Evolutionary conservation across 2,888 invertebrate species (phyloP).

Genomic region (Sipha maydis): DNA sequence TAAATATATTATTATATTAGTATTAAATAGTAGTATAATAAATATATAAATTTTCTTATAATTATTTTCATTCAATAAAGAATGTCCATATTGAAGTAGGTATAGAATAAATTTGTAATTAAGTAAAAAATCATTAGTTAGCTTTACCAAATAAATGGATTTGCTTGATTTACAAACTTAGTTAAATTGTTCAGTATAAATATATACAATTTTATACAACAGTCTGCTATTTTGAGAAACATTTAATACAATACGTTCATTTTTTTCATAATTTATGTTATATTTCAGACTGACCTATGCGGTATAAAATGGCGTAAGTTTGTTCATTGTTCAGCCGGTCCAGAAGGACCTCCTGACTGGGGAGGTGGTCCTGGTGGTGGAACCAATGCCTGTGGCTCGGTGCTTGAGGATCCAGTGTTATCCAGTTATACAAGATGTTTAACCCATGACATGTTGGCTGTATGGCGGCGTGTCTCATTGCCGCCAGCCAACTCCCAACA

Average conservation of each 20-base stretch:
- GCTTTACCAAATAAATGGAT: no score
- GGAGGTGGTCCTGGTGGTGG: slow-evolving; percentile 72
- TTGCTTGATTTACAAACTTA: no score
- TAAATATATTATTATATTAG: no score
- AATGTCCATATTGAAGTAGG: no score
- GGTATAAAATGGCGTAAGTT: slow-evolving; percentile 99
- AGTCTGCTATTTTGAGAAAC: not conserved
- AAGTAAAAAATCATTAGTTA: no score
- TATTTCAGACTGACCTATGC: slow-evolving; percentile 94
- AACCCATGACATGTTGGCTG: slow-evolving; percentile 94
- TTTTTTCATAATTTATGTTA: slow-evolving; percentile 62
- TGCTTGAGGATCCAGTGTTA: slow-evolving; percentile 89
- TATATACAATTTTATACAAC: no score
- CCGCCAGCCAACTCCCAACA: slow-evolving; percentile 68
- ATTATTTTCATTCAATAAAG: no score
- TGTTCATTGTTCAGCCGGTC: slow-evolving; percentile 68
- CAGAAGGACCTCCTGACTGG: slow-evolving; percentile 69
- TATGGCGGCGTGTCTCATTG: slow-evolving; percentile 91
- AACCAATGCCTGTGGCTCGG: slow-evolving; percentile 70
- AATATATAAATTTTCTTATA: no score
- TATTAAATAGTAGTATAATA: no score
- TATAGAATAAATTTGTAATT: no score
- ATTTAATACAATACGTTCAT: not conserved
- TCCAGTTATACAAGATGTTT: slow-evolving; percentile 91
- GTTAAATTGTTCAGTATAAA: no score